phyloP scores from a whole-genome alignment of 1,140 invertebrate genomes.

The Drosophila nannoptera region DNA sequence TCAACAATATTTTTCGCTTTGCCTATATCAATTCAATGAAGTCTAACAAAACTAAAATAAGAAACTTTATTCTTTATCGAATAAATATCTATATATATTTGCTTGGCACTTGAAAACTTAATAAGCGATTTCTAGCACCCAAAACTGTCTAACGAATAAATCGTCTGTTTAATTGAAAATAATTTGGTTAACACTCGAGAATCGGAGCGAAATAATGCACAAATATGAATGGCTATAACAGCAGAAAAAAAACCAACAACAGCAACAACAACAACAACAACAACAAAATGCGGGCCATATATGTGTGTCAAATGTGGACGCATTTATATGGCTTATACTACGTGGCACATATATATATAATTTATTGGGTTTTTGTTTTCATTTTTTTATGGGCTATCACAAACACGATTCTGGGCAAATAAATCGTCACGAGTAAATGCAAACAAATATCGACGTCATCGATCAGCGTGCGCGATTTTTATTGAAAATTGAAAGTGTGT shows the following conservation, averaged over 20 bases:
- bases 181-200: constrained; percentile 13
- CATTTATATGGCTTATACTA: constrained; percentile 31
- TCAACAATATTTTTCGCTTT: not conserved
- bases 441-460: constrained; percentile 75
- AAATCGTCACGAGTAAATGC: constrained; percentile 65
- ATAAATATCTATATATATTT: constrained; percentile 21
- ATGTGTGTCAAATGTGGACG: constrained; percentile 17
- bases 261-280: not conserved
- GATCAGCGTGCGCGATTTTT: constrained; percentile 64
- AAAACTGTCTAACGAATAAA: not conserved
- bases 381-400: constrained; percentile 46
- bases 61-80: constrained; percentile 6
- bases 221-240: constrained; percentile 18
- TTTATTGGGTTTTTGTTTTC: not conserved
- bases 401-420: constrained; percentile 54
- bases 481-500: constrained; percentile 77
- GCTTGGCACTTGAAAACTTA: constrained; percentile 22
- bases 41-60: not conserved
- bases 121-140: constrained; percentile 20
- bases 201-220: constrained; percentile 1
- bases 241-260: constrained; percentile 10
- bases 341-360: constrained; percentile 30
- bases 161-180: constrained; percentile 6
- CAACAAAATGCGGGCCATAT: constrained; percentile 34
- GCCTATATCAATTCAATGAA: not conserved